A percentile compares a stretch with the other conserved stretches of the same genome.
phyloP scores from a whole-genome alignment of 2,797 vertebrate genomes.

The Pangasius krempfi region DNA sequence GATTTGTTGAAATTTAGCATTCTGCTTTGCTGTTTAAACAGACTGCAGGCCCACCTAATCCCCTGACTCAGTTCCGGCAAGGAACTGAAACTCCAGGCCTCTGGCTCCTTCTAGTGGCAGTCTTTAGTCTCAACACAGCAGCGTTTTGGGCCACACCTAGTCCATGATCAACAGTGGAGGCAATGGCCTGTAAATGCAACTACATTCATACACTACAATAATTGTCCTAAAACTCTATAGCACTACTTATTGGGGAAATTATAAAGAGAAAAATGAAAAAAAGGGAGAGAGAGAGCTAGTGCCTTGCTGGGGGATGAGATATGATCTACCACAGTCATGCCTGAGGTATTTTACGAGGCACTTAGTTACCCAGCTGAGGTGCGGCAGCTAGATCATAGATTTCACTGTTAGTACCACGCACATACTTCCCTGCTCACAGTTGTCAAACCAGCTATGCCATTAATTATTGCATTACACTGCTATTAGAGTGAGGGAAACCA shows the following conservation, averaged over 20 bases:
- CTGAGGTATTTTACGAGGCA: conserved; percentile 64
- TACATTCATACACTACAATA: background rate
- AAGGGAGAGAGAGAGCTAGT: conserved; percentile 15
- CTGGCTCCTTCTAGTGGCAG: conserved; percentile 43
- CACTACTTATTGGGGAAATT: background rate
- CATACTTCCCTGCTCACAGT: conserved; percentile 31
- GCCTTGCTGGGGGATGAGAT: conserved; percentile 58
- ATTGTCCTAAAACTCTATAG: background rate
- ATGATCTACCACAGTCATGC: conserved; percentile 55
- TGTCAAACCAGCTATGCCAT: conserved; percentile 53
- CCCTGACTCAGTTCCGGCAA: background rate
- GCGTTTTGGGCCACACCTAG: background rate
- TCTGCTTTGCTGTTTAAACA: conserved; percentile 3
- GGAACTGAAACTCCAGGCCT: background rate
- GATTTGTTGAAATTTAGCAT: background rate
- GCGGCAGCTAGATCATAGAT: conserved; percentile 62
- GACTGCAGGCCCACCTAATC: background rate
- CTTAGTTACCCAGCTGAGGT: conserved; percentile 55
- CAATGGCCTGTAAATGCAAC: background rate
- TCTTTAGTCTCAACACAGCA: background rate
- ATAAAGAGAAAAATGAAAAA: conserved; percentile 12
- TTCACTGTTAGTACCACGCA: conserved; percentile 47
- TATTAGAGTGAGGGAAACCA: conserved; percentile 36
- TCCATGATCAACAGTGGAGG: background rate
- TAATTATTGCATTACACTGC: conserved; percentile 61